Evolutionary conservation across 2,797 vertebrate species (phyloP).

Genomic region (Apodemus agrarius): DNA sequence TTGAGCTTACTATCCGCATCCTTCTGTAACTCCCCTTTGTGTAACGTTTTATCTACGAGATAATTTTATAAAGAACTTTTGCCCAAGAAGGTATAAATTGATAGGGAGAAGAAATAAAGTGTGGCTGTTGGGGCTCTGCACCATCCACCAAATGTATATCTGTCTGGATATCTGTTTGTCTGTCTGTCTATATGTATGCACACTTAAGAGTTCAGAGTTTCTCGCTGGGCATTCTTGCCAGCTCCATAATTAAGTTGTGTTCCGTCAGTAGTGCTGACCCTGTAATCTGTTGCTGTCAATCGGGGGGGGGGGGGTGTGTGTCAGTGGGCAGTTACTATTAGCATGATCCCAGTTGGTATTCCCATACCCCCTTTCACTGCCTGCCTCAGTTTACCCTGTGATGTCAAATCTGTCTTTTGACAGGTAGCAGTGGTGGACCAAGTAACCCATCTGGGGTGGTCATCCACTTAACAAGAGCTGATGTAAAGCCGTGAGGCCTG

Average conservation of each 20-base stretch:
- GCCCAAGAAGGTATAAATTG: background rate
- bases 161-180: no score
- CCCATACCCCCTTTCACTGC: background rate
- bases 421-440: background rate
- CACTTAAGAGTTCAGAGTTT: background rate
- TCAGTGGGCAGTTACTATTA: background rate
- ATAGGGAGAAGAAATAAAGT: background rate
- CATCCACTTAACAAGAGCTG: background rate
- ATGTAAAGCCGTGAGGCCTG: background rate
- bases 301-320: no score
- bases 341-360: background rate
- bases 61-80: background rate
- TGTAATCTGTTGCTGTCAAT: background rate
- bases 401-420: background rate
- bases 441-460: slow-evolving; percentile 17
- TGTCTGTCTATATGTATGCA: background rate
- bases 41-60: background rate
- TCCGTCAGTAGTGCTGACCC: background rate
- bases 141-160: background rate
- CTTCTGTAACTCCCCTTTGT: background rate
- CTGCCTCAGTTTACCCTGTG: background rate
- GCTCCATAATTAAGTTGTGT: no score
- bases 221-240: background rate
- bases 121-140: background rate
- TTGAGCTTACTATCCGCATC: no score